Percentiles rank a stretch among this genome's conserved stretches.
Conservation (phyloP, 2,888 invertebrate species). For the Didymodactylos carnosus region DNA sequence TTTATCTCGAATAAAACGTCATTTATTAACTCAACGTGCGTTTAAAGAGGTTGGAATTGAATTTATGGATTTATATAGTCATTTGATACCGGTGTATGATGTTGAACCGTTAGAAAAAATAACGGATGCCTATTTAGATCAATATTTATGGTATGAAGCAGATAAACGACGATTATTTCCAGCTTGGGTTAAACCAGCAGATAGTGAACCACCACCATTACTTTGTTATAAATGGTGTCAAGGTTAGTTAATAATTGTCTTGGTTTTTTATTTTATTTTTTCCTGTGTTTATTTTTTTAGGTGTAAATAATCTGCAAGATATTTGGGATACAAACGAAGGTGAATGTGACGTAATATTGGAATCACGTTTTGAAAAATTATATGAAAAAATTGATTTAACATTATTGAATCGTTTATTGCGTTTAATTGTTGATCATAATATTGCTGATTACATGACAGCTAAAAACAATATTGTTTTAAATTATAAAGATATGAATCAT, state of each 20-base stretch:
- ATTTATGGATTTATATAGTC: conserved; percentile 98
- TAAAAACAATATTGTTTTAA: conserved; percentile 98
- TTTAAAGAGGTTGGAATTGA: conserved; percentile 98
- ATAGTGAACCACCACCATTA: conserved; percentile 69
- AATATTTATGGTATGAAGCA: conserved; percentile 92
- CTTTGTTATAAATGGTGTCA: conserved; percentile 93
- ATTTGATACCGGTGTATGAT: conserved; percentile 93
- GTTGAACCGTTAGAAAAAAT: conserved; percentile 98
- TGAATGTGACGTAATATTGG: conserved; percentile 89
- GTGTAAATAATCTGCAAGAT: conserved; percentile 38
- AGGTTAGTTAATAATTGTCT: conserved; percentile 40
- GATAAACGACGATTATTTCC: conserved; percentile 88
- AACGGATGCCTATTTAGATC: conserved; percentile 95
- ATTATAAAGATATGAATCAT: conserved; percentile 99
- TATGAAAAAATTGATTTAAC: conserved; percentile 99
- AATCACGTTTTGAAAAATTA: conserved; percentile 91
- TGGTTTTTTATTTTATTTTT: not conserved
- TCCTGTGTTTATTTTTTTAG: not conserved
- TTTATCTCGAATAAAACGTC: conserved; percentile 91
- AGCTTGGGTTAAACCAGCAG: conserved; percentile 96
- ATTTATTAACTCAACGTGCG: conserved; percentile 84
- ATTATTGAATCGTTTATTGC: conserved; percentile 72
- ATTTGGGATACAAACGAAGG: conserved; percentile 98
- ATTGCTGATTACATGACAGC: conserved; percentile 99
- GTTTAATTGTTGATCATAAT: conserved; percentile 95